phyloP scores from a whole-genome alignment of 2,113 vertebrate genomes.

The Dinomys branickii region DNA sequence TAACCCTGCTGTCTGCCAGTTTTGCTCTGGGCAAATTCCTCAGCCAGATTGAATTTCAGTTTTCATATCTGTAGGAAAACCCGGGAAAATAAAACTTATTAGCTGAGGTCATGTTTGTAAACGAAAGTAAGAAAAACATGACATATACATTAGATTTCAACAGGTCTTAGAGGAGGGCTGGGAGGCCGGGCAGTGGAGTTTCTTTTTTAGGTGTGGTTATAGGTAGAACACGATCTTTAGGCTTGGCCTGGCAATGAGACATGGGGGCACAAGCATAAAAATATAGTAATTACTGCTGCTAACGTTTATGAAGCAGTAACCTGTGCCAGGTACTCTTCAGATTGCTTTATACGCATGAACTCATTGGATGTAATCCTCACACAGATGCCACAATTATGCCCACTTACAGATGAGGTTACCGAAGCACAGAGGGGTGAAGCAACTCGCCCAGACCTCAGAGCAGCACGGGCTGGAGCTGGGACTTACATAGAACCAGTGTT shows the following conservation, averaged over 20 bases:
- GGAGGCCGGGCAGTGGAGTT: constrained; percentile 64
- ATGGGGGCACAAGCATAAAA: neutral
- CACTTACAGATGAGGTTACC: constrained; percentile 21
- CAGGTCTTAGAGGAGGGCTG: constrained; percentile 49
- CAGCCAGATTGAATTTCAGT: constrained; percentile 32
- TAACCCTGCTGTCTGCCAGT: neutral
- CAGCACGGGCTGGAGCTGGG: neutral
- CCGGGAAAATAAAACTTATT: constrained; percentile 49
- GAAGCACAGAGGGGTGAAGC: constrained; percentile 40
- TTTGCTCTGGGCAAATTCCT: constrained; percentile 54
- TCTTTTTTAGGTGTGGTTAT: constrained; percentile 51
- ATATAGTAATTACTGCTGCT: constrained; percentile 8
- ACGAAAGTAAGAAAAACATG: constrained; percentile 52
- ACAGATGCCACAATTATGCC: constrained; percentile 4
- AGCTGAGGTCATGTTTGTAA: constrained; percentile 64
- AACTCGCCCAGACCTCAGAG: neutral
- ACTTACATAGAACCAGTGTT: neutral
- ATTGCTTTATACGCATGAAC: constrained; percentile 22
- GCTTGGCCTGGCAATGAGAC: neutral
- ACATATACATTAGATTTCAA: constrained; percentile 73
- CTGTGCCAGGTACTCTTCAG: neutral
- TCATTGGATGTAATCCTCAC: constrained; percentile 32
- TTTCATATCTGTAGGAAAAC: constrained; percentile 57
- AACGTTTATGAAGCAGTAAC: constrained; percentile 20
- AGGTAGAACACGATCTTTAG: neutral